Conservation (phyloP, 2,797 vertebrate species). For the Sternotherus odoratus region DNA sequence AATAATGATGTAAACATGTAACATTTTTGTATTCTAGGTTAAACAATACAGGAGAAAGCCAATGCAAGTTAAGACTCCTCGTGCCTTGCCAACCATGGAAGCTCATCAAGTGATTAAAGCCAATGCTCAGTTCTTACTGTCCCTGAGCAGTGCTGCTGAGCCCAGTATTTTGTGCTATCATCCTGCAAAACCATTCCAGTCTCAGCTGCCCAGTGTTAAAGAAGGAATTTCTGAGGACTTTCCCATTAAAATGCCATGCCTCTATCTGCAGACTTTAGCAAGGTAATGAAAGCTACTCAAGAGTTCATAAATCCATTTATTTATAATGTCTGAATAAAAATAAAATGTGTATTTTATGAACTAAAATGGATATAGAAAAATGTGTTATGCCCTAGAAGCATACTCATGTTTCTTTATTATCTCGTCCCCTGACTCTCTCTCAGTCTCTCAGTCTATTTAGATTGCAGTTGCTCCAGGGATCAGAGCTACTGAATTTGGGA, state of each 20-base stretch:
- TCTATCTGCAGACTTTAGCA: conserved; percentile 96
- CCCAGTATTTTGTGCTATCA: conserved; percentile 96
- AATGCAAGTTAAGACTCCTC: conserved; percentile 96
- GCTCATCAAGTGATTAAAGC: conserved; percentile 99
- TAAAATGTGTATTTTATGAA: background rate
- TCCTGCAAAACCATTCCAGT: conserved; percentile 91
- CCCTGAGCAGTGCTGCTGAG: conserved; percentile 96
- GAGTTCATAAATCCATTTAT: background rate
- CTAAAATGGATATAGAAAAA: background rate
- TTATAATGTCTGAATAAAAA: background rate
- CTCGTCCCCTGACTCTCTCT: background rate
- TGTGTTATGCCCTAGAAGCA: fast-evolving
- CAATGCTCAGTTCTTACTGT: conserved; percentile 95
- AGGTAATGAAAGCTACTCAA: conserved; percentile 82
- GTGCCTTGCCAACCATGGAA: conserved; percentile 97
- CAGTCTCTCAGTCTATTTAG: background rate
- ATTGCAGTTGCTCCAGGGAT: background rate
- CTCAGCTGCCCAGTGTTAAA: conserved; percentile 96
- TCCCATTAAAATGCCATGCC: conserved; percentile 96
- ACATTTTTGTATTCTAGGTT: conserved; percentile 82
- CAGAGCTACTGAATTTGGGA: background rate
- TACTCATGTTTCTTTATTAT: background rate
- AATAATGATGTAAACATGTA: background rate
- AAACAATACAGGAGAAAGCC: conserved; percentile 98
- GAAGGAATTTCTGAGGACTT: conserved; percentile 96